phyloP scores from a whole-genome alignment of 2,888 invertebrate genomes.

The Siphlonurus alternatus region DNA sequence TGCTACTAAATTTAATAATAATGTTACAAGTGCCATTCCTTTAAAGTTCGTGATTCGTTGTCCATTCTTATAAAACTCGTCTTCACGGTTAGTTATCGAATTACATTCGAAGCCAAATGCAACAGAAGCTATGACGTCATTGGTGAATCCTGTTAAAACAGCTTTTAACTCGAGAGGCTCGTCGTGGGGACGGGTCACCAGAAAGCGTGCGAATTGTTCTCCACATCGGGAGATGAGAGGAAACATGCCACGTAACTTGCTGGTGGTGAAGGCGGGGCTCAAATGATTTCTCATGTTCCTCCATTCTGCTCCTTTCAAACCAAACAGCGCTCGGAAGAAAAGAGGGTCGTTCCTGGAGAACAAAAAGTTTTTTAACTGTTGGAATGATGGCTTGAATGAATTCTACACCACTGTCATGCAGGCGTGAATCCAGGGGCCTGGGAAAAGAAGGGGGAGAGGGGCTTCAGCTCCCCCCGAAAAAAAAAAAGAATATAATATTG shows the following conservation, averaged over 20 bases:
- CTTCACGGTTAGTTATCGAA: slow-evolving; percentile 7
- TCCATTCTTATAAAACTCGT: slow-evolving; percentile 6
- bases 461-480: no score
- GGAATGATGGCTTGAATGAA: no score
- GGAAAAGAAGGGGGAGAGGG: no score
- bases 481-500: no score
- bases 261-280: slow-evolving; percentile 47
- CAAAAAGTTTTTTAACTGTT: not conserved
- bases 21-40: not conserved
- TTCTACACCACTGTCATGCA: no score
- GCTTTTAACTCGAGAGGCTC: slow-evolving; percentile 9
- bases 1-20: not conserved
- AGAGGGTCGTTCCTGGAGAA: not conserved
- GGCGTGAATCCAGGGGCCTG: no score
- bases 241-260: slow-evolving; percentile 48
- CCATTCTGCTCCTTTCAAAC: slow-evolving; percentile 37
- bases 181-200: not conserved
- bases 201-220: slow-evolving; percentile 20
- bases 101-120: slow-evolving; percentile 9
- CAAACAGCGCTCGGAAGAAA: not conserved
- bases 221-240: slow-evolving; percentile 38
- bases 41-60: slow-evolving; percentile 8
- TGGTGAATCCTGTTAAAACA: slow-evolving; percentile 9
- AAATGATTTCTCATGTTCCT: slow-evolving; percentile 42
- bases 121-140: slow-evolving; percentile 7